phyloP scores from a whole-genome alignment of 2,888 invertebrate genomes.

The Abrostola triplasia region DNA sequence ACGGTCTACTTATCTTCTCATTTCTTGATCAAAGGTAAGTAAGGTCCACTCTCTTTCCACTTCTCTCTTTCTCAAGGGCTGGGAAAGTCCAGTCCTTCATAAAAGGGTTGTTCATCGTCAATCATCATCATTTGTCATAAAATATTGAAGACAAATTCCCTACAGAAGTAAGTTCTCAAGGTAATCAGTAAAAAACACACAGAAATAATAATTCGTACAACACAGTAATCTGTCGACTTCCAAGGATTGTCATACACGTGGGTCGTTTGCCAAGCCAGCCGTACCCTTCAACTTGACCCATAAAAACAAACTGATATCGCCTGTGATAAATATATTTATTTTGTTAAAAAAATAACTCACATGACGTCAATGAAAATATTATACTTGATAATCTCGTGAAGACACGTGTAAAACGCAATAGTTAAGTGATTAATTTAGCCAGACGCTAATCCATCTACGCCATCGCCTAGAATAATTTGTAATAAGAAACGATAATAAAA shows the following conservation, averaged over 20 bases:
- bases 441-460: too few species aligned
- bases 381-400: conserved; percentile 27
- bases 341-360: conserved; percentile 9
- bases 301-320: conserved; percentile 15
- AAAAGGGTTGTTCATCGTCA: too few species aligned
- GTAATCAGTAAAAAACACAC: conserved; percentile 1
- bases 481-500: too few species aligned
- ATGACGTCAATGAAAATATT: conserved; percentile 3
- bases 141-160: too few species aligned
- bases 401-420: conserved; percentile 52
- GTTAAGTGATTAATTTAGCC: too few species aligned
- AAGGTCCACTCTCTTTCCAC: too few species aligned
- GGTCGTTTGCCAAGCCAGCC: not conserved
- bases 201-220: conserved; percentile 1
- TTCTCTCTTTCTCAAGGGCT: too few species aligned
- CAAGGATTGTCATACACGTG: conserved; percentile 16
- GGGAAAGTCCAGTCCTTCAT: too few species aligned
- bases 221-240: conserved; percentile 1
- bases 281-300: conserved; percentile 34
- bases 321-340: conserved; percentile 10
- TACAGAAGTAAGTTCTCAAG: not conserved
- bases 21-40: too few species aligned
- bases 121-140: too few species aligned
- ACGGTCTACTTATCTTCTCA: too few species aligned
- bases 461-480: too few species aligned